Evolutionary conservation across 2,888 invertebrate genomes (phyloP), one percentile per base, ranked within the genome.

Genomic region (Ophraella communa): DNA sequence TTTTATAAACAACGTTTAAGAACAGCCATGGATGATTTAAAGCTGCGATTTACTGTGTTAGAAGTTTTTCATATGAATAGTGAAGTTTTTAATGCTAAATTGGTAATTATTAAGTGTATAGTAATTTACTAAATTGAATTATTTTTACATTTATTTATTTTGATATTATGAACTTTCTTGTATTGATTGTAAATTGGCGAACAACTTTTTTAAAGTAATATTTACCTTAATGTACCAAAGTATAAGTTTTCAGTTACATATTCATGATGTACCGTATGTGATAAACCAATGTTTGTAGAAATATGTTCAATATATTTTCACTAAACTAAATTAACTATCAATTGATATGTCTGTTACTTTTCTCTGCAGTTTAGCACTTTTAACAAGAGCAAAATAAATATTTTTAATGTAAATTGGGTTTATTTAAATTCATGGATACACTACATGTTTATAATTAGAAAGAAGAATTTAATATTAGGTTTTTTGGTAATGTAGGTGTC

Each of bases 341-440:
- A 39, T 39, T 7, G 17, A 39, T 2, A 39, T 39, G 17, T 14
- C 17, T 39, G 14, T 14, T 14, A n/a, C n/a, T n/a, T 35, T 35
- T 4, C n/a, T 35, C n/a, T 14, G 14, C 39, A 45, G 45, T 45
- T 45, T n/a, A 47, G 24, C 27, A 27, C 24, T 24, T 27, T 8
- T 49, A 49, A 49, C 49, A 49, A 24, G 24, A 49, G 24, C 10
- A 17, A 49, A 24, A 45, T 45, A 23, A 45, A 49, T 24, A 27
- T 27, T 49, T 24, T 49, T 49, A 49, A 7, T 23, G n/a, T 24
- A 11, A 49, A 24, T 7, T 24, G 14, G 27, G 11, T 49, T 49
- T 49, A 49, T 45, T 45, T 20, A n/a, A 4, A 39, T 10, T 27
- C 10, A 27, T 27, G 10, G 1, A 27, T 27, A 2, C 8, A 27